Evolutionary conservation across 2,888 invertebrate genomes (phyloP), one percentile per base, ranked within the genome.

Genomic region (Blastobasis lacticolella): DNA sequence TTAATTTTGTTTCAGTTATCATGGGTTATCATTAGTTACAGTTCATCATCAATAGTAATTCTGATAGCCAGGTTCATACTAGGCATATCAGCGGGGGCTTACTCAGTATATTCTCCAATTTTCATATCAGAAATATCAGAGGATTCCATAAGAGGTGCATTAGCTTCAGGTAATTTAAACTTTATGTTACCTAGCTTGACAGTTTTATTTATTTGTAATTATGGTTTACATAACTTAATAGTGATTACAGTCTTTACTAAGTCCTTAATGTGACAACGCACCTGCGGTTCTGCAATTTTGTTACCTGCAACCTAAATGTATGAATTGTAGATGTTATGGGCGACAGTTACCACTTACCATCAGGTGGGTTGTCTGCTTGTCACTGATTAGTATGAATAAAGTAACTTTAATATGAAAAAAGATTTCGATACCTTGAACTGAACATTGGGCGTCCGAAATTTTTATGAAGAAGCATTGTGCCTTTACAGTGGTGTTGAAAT

Each of bases 121-220:
- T 91, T 89, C 66, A 87, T 90, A 37, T 89, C 90, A 0, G 94
- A 94, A 71, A 89, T 92, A 0, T 87, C 92, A 0, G 90, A 92
- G 38, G 79, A 81, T 55, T 78, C 84, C 0, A 78, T 88, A 1
- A 61, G 87, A 61, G 87, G 87, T 6, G 57, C 69, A 4, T 64
- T 88, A 10, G 78, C 84, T 42, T 79, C 86, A 64, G 71, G 87
- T 85, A 55, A 53, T 40, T 40, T 9, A 40, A 3, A 8, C 2
- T 8, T 40, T 1, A 23, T 23, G 23, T 1, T 23, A 23, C 23
- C 1, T 23, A 23, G 23, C 23, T 23, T 40, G 7, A 8, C 7
- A 40, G 2, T 40, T 40, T 40, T 40, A 40, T 8, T 40, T 40
- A 8, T 6, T 3, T 40, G 41, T 40, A 2, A 40, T 40, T 40